Conservation (phyloP, 2,797 vertebrate genomes). For the Cyclura pinguis region DNA sequence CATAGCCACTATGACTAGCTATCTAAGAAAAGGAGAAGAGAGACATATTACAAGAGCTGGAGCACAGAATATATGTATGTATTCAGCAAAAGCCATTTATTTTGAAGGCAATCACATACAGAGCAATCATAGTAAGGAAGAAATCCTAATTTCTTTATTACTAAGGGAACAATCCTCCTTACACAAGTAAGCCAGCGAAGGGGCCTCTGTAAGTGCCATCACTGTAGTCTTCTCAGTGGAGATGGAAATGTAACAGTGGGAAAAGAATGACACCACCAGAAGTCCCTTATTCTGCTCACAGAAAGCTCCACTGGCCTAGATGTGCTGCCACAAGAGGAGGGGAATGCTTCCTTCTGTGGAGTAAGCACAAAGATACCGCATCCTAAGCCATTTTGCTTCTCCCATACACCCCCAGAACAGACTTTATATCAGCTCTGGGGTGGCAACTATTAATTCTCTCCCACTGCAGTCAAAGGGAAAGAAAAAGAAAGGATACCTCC, state of each 20-base stretch:
- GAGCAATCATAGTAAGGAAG: background rate
- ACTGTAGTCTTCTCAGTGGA: background rate
- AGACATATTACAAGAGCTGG: background rate
- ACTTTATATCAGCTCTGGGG: background rate
- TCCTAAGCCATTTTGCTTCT: background rate
- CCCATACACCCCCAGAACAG: background rate
- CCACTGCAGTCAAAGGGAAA: background rate
- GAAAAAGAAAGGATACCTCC: background rate
- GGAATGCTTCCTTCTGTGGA: background rate
- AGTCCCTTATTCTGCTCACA: background rate
- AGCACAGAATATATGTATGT: slow-evolving; percentile 17
- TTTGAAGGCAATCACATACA: background rate
- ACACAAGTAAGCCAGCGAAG: background rate
- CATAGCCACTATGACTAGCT: slow-evolving; percentile 95
- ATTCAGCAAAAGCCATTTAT: background rate
- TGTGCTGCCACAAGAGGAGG: background rate
- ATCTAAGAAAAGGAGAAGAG: slow-evolving; percentile 81
- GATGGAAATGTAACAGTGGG: background rate
- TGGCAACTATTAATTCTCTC: background rate
- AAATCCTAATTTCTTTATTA: background rate
- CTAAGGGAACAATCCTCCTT: background rate
- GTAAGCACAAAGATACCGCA: background rate
- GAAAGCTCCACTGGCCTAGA: background rate
- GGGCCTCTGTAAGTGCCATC: background rate
- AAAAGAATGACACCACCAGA: background rate